A percentile compares a stretch with the other conserved stretches of the same genome.
Evolutionary conservation across 2,113 vertebrate species (phyloP).

Genomic region (Phalacrocorax aristotelis): DNA sequence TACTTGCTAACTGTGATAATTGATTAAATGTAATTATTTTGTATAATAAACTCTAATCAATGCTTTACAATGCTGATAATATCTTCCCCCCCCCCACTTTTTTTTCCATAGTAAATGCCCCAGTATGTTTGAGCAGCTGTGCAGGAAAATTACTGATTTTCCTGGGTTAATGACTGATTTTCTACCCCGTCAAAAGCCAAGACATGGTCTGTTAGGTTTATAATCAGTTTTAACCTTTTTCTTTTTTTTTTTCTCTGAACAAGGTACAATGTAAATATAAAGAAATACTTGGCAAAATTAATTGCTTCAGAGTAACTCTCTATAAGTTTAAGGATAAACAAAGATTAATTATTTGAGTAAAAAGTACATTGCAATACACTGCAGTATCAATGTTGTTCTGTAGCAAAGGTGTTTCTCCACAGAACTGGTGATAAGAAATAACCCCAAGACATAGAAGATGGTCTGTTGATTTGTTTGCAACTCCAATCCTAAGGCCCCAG

Average conservation of each 20-base stretch:
- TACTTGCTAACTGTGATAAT: conserved; percentile 68
- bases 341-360: background rate
- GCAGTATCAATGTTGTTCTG: background rate
- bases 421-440: background rate
- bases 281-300: background rate
- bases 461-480: background rate
- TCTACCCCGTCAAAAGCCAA: conserved; percentile 40
- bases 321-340: background rate
- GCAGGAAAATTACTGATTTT: conserved; percentile 51
- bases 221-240: background rate
- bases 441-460: background rate
- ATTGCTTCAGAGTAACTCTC: background rate
- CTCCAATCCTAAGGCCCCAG: background rate
- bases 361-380: background rate
- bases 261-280: background rate
- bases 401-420: background rate
- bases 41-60: conserved; percentile 67
- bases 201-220: background rate
- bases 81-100: background rate
- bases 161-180: conserved; percentile 46
- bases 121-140: conserved; percentile 25
- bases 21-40: conserved; percentile 71
- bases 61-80: conserved; percentile 65
- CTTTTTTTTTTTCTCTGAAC: background rate
- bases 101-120: conserved; percentile 2